phyloP scores from a whole-genome alignment of 2,888 invertebrate genomes.

The Petrolisthes cinctipes region DNA sequence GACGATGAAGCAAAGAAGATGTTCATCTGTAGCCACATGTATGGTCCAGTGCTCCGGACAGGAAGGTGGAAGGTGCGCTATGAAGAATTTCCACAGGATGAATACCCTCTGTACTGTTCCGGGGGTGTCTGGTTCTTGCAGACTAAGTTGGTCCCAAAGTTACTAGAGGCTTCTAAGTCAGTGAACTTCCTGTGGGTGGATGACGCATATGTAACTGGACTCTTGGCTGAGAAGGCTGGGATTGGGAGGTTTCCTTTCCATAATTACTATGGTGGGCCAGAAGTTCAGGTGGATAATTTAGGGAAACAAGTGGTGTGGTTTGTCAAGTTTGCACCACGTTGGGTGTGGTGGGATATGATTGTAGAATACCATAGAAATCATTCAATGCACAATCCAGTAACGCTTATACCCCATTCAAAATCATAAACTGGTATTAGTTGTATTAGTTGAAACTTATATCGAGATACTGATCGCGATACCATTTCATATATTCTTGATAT shows the following conservation, averaged over 20 bases:
- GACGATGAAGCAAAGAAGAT: neutral
- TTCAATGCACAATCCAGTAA: slow-evolving; percentile 9
- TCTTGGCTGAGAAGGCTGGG: slow-evolving; percentile 65
- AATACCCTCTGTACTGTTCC: slow-evolving; percentile 68
- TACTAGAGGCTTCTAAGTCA: slow-evolving; percentile 68
- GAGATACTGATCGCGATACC: no score
- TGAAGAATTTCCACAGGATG: slow-evolving; percentile 67
- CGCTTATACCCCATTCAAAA: neutral
- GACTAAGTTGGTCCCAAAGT: slow-evolving; percentile 66
- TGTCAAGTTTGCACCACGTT: slow-evolving; percentile 11
- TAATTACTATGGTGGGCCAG: slow-evolving; percentile 22
- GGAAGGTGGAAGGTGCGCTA: slow-evolving; percentile 68
- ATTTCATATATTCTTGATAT: no score
- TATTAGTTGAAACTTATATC: no score
- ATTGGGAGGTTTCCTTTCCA: slow-evolving; percentile 24
- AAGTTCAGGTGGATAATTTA: neutral
- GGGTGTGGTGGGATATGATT: slow-evolving; percentile 19
- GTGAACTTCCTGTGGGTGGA: slow-evolving; percentile 73
- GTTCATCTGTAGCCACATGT: slow-evolving; percentile 44
- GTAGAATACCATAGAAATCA: slow-evolving; percentile 30
- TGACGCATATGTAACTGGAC: slow-evolving; percentile 72
- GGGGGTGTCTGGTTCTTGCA: slow-evolving; percentile 68
- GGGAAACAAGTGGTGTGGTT: slow-evolving; percentile 36
- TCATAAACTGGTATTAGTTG: no score
- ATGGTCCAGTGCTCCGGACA: slow-evolving; percentile 66